A percentile compares a stretch with the other conserved stretches of the same genome.
Conservation (phyloP, 2,888 invertebrate genomes). For the Habrosyne pyritoides region DNA sequence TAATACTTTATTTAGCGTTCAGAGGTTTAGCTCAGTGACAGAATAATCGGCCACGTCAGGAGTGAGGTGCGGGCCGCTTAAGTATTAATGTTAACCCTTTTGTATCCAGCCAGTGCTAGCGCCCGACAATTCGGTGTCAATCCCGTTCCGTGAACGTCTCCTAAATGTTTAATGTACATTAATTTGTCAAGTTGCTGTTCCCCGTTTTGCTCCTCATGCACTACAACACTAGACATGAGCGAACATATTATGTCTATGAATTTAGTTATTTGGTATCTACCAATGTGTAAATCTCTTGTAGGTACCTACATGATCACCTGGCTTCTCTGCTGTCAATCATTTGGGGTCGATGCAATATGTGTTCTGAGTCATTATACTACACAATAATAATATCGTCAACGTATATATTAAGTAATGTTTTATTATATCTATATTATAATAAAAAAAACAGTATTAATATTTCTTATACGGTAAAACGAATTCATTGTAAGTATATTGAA, state of each 20-base stretch:
- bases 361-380: no score
- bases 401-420: no score
- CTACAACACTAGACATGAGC: constrained; percentile 2
- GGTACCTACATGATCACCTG: no score
- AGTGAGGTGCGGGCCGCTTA: constrained; percentile 70
- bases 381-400: background rate
- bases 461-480: no score
- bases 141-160: constrained; percentile 58
- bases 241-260: background rate
- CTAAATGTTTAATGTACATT: constrained; percentile 79
- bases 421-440: no score
- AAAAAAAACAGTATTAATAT: no score
- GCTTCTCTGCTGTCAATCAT: no score
- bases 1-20: constrained; percentile 80
- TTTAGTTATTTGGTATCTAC: background rate
- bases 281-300: background rate
- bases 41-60: constrained; percentile 77
- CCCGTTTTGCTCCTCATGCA: constrained; percentile 34
- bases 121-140: constrained; percentile 73
- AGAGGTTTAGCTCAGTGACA: constrained; percentile 77
- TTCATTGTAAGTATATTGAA: background rate
- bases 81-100: constrained; percentile 81
- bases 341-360: no score
- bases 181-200: constrained; percentile 67
- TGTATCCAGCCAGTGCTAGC: constrained; percentile 58